These are phyloP conservation scores for Cerastoderma edule DNA, from an alignment of 2,888 invertebrate genomes.

Conservation along the genomic window DNA sequence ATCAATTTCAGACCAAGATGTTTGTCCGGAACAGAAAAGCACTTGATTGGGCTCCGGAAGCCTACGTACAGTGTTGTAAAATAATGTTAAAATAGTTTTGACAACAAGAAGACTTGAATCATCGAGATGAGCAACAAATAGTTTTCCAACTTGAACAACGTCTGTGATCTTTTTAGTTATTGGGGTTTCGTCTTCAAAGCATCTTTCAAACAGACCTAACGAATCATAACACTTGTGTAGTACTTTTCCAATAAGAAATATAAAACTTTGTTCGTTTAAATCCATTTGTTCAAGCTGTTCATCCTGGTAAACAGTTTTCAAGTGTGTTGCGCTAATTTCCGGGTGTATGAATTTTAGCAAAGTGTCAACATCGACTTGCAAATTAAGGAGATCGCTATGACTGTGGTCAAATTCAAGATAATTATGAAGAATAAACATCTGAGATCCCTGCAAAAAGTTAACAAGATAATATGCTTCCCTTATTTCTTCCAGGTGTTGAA, in stretches of 20 bases:
- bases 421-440: slow-evolving; percentile 51
- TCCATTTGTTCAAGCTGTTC: not conserved
- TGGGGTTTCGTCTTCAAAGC: slow-evolving; percentile 14
- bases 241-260: slow-evolving; percentile 41
- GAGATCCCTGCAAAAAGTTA: slow-evolving; percentile 60
- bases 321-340: too few relatives aligned
- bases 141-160: slow-evolving; percentile 53
- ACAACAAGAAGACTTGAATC: slow-evolving; percentile 58
- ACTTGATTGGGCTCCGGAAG: slow-evolving; percentile 65
- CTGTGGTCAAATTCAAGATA: slow-evolving; percentile 37
- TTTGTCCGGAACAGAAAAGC: slow-evolving; percentile 61
- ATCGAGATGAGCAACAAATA: slow-evolving; percentile 58
- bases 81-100: slow-evolving; percentile 60
- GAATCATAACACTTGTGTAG: slow-evolving; percentile 42
- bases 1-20: slow-evolving; percentile 61
- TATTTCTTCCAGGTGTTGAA: slow-evolving; percentile 21
- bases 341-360: slow-evolving; percentile 60
- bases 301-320: too few relatives aligned
- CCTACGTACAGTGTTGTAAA: slow-evolving; percentile 53
- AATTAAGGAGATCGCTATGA: not conserved
- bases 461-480: slow-evolving; percentile 49
- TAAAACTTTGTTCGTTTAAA: not conserved
- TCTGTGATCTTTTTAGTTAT: slow-evolving; percentile 40
- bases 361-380: slow-evolving; percentile 22
- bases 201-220: slow-evolving; percentile 23